These are phyloP conservation scores for Clarias macrocephalus DNA, from an alignment of 2,113 vertebrate genomes.

Conservation along the genomic window DNA sequence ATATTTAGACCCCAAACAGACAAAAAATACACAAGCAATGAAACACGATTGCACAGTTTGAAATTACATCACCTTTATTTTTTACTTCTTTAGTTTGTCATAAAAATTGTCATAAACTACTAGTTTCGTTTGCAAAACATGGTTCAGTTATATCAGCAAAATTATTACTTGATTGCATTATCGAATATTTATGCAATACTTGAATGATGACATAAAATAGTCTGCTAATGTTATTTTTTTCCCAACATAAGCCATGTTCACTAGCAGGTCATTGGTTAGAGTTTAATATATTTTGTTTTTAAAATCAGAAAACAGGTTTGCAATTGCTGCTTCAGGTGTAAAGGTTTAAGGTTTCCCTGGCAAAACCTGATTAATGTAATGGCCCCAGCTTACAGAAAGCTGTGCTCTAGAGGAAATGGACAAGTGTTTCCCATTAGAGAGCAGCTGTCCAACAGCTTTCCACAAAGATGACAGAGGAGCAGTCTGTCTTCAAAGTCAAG, in stretches of 20 bases:
- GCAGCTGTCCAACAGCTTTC: slow-evolving; percentile 40
- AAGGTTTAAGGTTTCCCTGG: background rate
- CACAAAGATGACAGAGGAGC: background rate
- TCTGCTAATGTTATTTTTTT: background rate
- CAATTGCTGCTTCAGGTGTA: background rate
- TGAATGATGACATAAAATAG: background rate
- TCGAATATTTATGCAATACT: background rate
- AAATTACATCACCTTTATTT: background rate
- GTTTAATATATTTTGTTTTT: no score
- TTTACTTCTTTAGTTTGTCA: background rate
- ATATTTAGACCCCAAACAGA: background rate
- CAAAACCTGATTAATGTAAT: background rate
- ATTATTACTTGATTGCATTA: background rate
- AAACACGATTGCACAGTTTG: background rate
- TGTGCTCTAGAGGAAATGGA: background rate
- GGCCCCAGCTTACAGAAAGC: background rate
- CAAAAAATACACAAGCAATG: background rate
- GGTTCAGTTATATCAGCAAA: background rate
- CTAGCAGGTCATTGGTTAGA: background rate
- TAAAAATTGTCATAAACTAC: background rate
- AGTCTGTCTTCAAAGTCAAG: background rate
- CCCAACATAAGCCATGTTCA: background rate
- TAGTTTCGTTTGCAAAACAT: background rate
- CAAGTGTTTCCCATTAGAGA: slow-evolving; percentile 30
- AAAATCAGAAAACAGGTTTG: no score